Evolutionary conservation across 2,888 invertebrate genomes (phyloP).

Genomic region (Cecidostiba fungosa): DNA sequence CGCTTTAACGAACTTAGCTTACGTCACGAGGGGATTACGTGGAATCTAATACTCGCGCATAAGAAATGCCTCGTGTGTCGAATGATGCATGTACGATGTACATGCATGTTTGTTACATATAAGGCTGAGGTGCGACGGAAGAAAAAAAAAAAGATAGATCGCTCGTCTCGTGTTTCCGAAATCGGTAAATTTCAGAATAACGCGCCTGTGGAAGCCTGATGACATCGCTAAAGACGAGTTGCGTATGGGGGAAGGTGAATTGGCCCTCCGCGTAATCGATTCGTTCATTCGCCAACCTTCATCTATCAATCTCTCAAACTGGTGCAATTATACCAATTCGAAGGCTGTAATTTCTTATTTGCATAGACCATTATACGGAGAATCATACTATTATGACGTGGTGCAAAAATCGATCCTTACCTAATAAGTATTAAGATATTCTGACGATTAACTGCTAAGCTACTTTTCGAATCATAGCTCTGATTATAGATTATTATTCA

Average conservation of each 20-base stretch:
- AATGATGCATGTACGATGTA: not conserved
- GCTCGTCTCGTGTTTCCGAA: not conserved
- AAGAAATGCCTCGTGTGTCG: not conserved
- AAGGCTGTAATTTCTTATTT: slow-evolving; percentile 22
- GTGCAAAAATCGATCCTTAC: not conserved
- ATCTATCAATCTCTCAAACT: not conserved
- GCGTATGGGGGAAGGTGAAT: not conserved
- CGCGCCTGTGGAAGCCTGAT: not conserved
- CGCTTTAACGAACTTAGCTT: slow-evolving; percentile 69
- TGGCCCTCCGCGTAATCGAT: slow-evolving; percentile 15
- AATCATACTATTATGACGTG: not conserved
- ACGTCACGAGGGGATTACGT: slow-evolving; percentile 68
- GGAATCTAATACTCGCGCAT: slow-evolving; percentile 66
- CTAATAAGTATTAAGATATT: not conserved
- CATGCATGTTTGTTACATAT: too few relatives aligned
- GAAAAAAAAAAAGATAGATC: not conserved
- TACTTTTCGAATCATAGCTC: not conserved
- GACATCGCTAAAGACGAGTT: not conserved
- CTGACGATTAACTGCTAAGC: not conserved
- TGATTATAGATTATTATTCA: slow-evolving; percentile 1
- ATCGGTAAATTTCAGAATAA: not conserved
- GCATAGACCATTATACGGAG: slow-evolving; percentile 8
- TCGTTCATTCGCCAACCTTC: slow-evolving; percentile 19
- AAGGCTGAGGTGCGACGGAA: not conserved
- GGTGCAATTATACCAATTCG: not conserved